Evolutionary conservation across 1,140 invertebrate species (phyloP), one percentile per base, ranked within the genome.

Genomic region (Lasaia peninsularis): DNA sequence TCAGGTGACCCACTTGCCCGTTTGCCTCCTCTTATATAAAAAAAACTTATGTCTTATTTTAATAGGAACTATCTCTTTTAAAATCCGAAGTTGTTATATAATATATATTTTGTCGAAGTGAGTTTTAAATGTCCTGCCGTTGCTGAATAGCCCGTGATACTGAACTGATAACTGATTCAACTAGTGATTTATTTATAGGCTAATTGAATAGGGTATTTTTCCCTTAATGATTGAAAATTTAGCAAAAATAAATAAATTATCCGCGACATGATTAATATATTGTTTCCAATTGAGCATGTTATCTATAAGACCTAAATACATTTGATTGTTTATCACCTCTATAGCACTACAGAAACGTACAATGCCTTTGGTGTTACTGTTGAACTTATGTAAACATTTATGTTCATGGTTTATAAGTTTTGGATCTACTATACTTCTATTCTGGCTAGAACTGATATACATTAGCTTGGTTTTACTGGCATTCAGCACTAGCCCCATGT

Each of bases 91-190:
- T 32, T 69, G 61, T 5, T 66, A 51, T 31, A 21, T n/a, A n/a
- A n/a, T 4, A 37, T 56, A 62, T 16, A 69, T 69, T 9, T 37
- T 18, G 28, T 67, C 56, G 11, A 69, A 21, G 14, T 65, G 49
- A 8, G 64, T 60, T 60, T 65, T 65, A 52, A 11, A 67, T 1
- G 66, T 72, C 40, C 64, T 63, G 6, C 59, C 68, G 55, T 67
- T 65, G 18, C 68, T 67, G 2, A 50, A 59, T n/a, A 67, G 9
- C n/a, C 64, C 62, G 52, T 65, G n/a, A n/a, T n/a, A n/a, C n/a
- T n/a, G n/a, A 64, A 9, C 44, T 52, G 52, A 63, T 63, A 2
- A 64, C 58, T 1, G 64, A 64, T 58, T 69, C 53, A 1, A 31
- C 61, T 16, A 63, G 18, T 6, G 21, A 52, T 63, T 63, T 0